A percentile compares a stretch with the other conserved stretches of the same genome.
Conservation (phyloP, 2,888 invertebrate species). For the Lagria hirta region DNA sequence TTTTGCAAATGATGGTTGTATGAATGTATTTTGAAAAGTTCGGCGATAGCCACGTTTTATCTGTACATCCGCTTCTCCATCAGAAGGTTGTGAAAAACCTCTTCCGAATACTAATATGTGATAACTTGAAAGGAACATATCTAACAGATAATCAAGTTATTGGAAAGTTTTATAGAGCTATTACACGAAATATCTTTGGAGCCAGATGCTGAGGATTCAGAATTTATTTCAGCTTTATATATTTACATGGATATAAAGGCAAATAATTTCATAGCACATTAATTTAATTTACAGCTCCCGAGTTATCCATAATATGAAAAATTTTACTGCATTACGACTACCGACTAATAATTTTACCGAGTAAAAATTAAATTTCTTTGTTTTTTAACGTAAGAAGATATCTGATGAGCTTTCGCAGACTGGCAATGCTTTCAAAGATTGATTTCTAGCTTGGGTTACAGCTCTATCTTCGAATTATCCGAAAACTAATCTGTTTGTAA, state of each 20-base stretch:
- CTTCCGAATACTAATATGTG: conserved; percentile 32
- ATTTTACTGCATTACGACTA: too few relatives aligned
- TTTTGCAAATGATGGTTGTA: conserved; percentile 19
- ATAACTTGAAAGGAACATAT: conserved; percentile 28
- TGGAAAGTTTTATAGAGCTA: conserved; percentile 32
- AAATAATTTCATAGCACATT: too few relatives aligned
- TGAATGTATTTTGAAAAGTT: conserved; percentile 22
- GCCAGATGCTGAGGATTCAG: background rate
- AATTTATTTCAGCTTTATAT: too few relatives aligned
- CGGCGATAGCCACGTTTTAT: conserved; percentile 31
- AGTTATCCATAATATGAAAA: too few relatives aligned
- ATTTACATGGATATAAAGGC: too few relatives aligned
- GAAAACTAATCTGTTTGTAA: conserved; percentile 25
- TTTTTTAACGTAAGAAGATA: too few relatives aligned
- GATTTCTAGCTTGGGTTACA: conserved; percentile 12
- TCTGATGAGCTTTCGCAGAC: too few relatives aligned
- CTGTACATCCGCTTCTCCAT: conserved; percentile 35
- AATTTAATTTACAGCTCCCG: too few relatives aligned
- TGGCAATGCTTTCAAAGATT: conserved; percentile 15
- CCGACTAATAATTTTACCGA: too few relatives aligned
- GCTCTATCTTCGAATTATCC: conserved; percentile 25
- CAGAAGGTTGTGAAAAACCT: conserved; percentile 31
- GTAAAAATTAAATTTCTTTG: too few relatives aligned
- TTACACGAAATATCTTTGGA: conserved; percentile 19
- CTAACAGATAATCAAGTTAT: conserved; percentile 36